Evolutionary conservation across 2,113 vertebrate species (phyloP).

Genomic region (Proteles cristata): DNA sequence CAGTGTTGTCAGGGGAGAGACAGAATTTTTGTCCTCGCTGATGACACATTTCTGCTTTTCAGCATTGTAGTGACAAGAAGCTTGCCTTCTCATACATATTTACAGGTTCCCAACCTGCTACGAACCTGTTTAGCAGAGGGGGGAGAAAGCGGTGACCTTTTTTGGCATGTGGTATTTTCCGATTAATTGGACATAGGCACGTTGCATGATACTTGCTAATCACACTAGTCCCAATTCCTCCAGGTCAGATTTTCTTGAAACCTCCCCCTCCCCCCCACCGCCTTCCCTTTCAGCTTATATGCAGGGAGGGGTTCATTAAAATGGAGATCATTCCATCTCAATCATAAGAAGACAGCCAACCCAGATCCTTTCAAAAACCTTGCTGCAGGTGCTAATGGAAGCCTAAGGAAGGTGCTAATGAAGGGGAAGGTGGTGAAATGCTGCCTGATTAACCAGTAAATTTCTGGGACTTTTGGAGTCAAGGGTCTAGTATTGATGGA

Average conservation of each 20-base stretch:
- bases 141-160: background rate
- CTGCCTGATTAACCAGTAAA: background rate
- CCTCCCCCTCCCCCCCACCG: accelerated
- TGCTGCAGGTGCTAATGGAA: constrained; percentile 44
- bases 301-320: background rate
- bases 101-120: background rate
- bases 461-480: background rate
- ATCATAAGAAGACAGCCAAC: background rate
- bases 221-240: background rate
- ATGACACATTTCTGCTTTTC: background rate
- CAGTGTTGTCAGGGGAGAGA: background rate
- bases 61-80: background rate
- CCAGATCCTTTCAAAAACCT: background rate
- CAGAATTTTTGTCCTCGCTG: background rate
- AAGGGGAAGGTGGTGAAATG: background rate
- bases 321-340: constrained; percentile 18
- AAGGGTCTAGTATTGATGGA: background rate
- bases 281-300: background rate
- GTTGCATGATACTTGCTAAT: background rate
- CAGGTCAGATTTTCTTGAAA: background rate
- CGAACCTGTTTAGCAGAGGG: background rate
- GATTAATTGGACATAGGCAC: constrained; percentile 37
- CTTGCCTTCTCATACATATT: background rate
- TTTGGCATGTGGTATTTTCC: background rate
- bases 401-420: background rate